Percentiles rank a stretch among this genome's conserved stretches.
phyloP scores from a whole-genome alignment of 1,140 invertebrate species.

The Macrosteles quadrilineatus region DNA sequence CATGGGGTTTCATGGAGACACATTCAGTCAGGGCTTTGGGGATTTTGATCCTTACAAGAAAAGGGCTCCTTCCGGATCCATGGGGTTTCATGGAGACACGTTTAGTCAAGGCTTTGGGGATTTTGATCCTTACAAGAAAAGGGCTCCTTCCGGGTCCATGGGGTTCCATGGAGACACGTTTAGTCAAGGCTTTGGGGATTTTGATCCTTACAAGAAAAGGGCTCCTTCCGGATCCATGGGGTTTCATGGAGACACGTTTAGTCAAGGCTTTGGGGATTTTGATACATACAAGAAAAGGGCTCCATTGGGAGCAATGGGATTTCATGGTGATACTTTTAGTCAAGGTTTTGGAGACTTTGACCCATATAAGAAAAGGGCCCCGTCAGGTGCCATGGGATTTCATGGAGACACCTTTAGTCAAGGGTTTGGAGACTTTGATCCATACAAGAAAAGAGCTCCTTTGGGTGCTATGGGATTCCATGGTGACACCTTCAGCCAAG shows the following conservation, averaged over 20 bases:
- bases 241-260: slow-evolving; percentile 49
- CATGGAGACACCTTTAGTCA: slow-evolving; percentile 45
- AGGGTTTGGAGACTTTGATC: slow-evolving; percentile 55
- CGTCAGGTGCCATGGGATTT: slow-evolving; percentile 44
- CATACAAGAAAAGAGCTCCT: slow-evolving; percentile 51
- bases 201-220: slow-evolving; percentile 48
- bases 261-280: slow-evolving; percentile 44
- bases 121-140: slow-evolving; percentile 50
- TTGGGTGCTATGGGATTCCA: slow-evolving; percentile 53
- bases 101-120: slow-evolving; percentile 50
- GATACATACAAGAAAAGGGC: slow-evolving; percentile 45
- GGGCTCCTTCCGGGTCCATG: slow-evolving; percentile 38
- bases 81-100: slow-evolving; percentile 47
- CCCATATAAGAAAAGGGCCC: slow-evolving; percentile 44
- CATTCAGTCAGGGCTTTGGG: slow-evolving; percentile 54
- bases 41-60: slow-evolving; percentile 52
- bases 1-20: slow-evolving; percentile 50
- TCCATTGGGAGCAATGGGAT: slow-evolving; percentile 40
- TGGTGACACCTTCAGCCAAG: slow-evolving; percentile 52
- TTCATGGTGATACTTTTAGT: slow-evolving; percentile 46
- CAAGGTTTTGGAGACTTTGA: slow-evolving; percentile 48
- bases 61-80: slow-evolving; percentile 44
- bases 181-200: slow-evolving; percentile 44
- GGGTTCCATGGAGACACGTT: slow-evolving; percentile 45
- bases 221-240: slow-evolving; percentile 41